Evolutionary conservation across 2,888 invertebrate species (phyloP).

Genomic region (Tetragonula carbonaria): DNA sequence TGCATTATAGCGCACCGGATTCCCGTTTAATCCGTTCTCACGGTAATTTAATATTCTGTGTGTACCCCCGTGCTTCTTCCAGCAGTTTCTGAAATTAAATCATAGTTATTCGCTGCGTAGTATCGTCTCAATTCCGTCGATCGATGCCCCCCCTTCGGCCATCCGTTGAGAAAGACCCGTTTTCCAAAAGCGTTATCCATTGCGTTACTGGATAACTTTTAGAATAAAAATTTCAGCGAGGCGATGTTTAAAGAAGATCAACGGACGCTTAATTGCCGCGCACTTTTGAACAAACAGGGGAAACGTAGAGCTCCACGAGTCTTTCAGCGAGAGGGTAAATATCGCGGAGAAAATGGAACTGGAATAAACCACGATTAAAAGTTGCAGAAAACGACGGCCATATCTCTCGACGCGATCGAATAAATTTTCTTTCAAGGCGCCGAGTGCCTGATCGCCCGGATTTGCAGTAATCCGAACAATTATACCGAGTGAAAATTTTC

Average conservation of each 20-base stretch:
- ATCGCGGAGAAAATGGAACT: neutral
- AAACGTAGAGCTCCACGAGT: neutral
- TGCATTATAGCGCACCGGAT: slow-evolving; percentile 8
- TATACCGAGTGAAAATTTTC: neutral
- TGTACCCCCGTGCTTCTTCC: neutral
- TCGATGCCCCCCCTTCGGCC: neutral
- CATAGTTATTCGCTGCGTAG: neutral
- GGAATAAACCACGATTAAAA: neutral
- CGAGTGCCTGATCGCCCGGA: no score
- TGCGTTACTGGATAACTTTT: neutral
- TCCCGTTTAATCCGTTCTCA: slow-evolving; percentile 42
- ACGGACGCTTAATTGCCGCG: neutral
- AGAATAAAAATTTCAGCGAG: neutral
- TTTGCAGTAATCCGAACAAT: neutral
- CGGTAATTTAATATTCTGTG: slow-evolving; percentile 42
- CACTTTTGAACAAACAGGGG: neutral
- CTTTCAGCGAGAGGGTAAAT: neutral
- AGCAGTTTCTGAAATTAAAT: slow-evolving; percentile 17
- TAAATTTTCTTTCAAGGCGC: neutral
- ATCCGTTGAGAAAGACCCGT: neutral
- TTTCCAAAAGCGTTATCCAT: neutral
- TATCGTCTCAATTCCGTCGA: slow-evolving; percentile 1
- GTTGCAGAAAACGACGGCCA: neutral
- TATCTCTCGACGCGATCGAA: neutral
- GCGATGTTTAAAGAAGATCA: neutral